Base-by-base conservation (phyloP, 1,140 invertebrate genomes). In the Charaxes varanes region DNA sequence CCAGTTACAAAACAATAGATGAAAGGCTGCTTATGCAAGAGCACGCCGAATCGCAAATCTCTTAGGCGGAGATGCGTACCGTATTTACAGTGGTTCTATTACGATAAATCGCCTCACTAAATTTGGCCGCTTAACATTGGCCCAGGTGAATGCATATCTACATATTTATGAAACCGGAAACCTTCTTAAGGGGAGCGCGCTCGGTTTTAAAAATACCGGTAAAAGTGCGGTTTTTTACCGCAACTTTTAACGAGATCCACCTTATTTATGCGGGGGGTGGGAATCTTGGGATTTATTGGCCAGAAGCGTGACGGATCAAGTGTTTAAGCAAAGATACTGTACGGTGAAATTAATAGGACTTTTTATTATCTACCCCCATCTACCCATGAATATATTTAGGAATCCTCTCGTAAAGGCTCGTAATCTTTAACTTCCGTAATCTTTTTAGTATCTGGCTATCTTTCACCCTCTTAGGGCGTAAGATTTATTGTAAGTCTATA, bases 111-210 rank as follows among this genome's bases (percentile, higher is more conserved):
- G 62, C 60, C 46, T 40, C 41, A 62, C 57, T 79, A 82, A 80
- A 79, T 83, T 78, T 62, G 60, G 73, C 50, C 47, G 62, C 49
- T 63, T 69, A 53, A 47, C 40, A 44, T 47, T 62, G 62, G 62
- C 66, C 72, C 76, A 83, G 70, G 76, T 80, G 71, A 79, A 64
- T 57, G 64, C 63, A 77, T 77, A 79, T 82, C 79, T 79, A 74
- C 76, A 80, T 83, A 80, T 83, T 82, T 82, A 82, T 78, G 69
- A 68, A 64, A 73, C 62, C 62, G 67, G 67, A 78, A 81, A 58
- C 57, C 66, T 56, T 52, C 64, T 76, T 72, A 77, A 68, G 71
- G 76, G 66, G 73, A 67, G 62, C 59, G 56, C 54, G n/a, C 50
- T 59, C 48, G 66, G 54, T 65, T 73, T n/a, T 76, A 76, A 83